Conservation (phyloP, 2,888 invertebrate genomes). For the Drosophila neutralis region DNA sequence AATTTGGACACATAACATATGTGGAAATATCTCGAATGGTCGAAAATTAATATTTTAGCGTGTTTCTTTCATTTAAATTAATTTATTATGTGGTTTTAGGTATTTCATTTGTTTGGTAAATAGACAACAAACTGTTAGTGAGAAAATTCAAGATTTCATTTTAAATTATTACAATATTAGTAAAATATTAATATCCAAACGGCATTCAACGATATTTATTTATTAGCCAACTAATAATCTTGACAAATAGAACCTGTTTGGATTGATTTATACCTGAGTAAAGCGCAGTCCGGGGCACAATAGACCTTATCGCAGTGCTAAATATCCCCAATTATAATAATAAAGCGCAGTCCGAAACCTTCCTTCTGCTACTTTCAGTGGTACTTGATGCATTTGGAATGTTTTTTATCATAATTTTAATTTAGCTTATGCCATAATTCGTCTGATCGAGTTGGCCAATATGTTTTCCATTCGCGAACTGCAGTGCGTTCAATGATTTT, state of each 20-base stretch:
- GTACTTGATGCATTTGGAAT: conserved; percentile 1
- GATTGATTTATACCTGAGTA: background rate
- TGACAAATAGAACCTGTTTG: background rate
- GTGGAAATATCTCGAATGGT: no score
- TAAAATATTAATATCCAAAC: background rate
- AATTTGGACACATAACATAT: background rate
- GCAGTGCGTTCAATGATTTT: conserved; percentile 20
- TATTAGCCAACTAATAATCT: background rate
- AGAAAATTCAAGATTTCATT: background rate
- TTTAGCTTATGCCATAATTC: background rate
- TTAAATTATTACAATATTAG: background rate
- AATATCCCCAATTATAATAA: no score
- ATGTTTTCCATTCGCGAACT: background rate
- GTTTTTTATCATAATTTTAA: background rate
- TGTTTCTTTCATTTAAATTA: background rate
- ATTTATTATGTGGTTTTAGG: background rate
- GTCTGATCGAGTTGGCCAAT: conserved; percentile 4
- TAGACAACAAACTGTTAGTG: background rate
- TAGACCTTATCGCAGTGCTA: no score
- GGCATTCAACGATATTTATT: background rate
- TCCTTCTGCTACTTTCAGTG: no score
- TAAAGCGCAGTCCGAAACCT: background rate
- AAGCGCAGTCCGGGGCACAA: no score
- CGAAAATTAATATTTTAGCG: background rate
- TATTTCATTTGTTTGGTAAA: no score